Base-by-base conservation (phyloP, 1,140 invertebrate species). In the Bombus pyrosoma region DNA sequence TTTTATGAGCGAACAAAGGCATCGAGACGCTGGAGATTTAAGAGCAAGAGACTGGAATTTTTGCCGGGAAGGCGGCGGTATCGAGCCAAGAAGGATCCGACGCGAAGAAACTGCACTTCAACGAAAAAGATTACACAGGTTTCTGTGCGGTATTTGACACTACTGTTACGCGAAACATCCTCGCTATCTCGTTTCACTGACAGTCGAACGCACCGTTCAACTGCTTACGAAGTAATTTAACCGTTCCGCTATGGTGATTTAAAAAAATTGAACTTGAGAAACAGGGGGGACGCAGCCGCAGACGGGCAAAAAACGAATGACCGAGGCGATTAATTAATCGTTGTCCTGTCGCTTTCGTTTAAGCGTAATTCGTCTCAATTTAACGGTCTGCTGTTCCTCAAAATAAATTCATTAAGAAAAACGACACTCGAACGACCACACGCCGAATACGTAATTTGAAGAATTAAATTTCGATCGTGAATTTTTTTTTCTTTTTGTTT, bases 111-210 rank as follows among this genome's bases (percentile, higher is more conserved):
- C 57, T 47, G 22, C 15, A 57, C 73, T 72, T 79, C 43, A 5
- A 59, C 69, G 28, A 18, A 32, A n/a, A 34, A 47, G 1, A 37
- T 37, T 28, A 6, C 2, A 34, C 66, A 8, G 6, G n/a, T 79
- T 69, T 15, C 53, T 9, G 32, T 13, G 39, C 12, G 69, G 15
- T 32, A 74, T 86, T 81, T 39, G 84, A 82, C 77, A 66, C 78
- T 22, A 43, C 78, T 22, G 74, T 66, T 47, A 73, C 47, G 71
- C 57, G 78, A 83, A 62, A 72, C 71, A 66, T 32, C 47, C 43
- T 34, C 2, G 43, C 71, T 89, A 83, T 90, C 71, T 64, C 43
- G 73, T 90, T 90, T 90, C 85, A 79, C 64, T 74, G 80, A 76
- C 47, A n/a, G 47, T 53, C 47, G 57, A 68, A 71, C 22, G 39